phyloP scores from a whole-genome alignment of 2,113 vertebrate genomes.

The Panthera leo region DNA sequence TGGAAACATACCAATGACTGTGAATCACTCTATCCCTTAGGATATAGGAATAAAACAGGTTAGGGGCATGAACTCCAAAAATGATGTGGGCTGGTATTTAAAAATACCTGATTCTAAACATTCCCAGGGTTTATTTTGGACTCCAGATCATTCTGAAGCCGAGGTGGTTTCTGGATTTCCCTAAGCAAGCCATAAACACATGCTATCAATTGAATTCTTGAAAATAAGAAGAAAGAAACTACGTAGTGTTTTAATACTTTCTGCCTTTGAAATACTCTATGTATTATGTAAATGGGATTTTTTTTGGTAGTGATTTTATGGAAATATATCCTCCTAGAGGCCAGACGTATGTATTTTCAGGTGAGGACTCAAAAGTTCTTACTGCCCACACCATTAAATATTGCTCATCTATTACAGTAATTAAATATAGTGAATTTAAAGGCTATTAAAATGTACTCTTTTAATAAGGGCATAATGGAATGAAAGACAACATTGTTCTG shows the following conservation, averaged over 20 bases:
- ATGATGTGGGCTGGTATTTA: not conserved
- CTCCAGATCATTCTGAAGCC: not conserved
- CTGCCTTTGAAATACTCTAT: not conserved
- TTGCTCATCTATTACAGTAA: conserved; percentile 2
- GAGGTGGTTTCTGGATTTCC: not conserved
- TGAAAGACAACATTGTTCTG: not conserved
- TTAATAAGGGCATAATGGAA: not conserved
- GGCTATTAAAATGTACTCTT: not conserved
- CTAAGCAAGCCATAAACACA: not conserved
- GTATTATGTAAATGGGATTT: not conserved
- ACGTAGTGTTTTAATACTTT: not conserved
- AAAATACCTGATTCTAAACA: not conserved
- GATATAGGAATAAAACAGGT: not conserved
- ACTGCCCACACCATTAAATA: not conserved
- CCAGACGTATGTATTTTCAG: not conserved
- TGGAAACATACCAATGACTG: not conserved
- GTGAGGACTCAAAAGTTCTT: not conserved
- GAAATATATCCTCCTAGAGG: not conserved
- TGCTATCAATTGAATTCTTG: not conserved
- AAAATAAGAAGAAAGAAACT: not conserved
- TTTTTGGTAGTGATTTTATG: not conserved
- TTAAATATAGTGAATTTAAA: not conserved
- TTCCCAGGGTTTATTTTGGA: not conserved
- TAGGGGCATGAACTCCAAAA: not conserved
- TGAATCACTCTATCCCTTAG: not conserved